A percentile compares a stretch with the other conserved stretches of the same genome.
Conservation (phyloP, 30 jellyfish, hydroid and myxozoan species). For the Cassiopea xamachana region DNA sequence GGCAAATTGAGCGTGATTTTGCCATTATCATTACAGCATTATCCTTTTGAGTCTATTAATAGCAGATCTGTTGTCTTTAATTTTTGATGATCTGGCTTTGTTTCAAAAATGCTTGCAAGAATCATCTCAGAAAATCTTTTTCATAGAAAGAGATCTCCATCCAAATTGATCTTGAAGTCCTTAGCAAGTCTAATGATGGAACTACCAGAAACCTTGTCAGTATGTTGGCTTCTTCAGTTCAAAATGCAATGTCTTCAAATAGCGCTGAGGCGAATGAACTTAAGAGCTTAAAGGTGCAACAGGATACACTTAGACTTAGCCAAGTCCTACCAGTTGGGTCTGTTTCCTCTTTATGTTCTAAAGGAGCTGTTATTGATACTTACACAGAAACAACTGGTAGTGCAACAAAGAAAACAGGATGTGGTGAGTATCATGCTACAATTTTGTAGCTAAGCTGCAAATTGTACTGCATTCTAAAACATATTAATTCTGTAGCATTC, state of each 20-base stretch:
- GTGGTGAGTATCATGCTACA: conserved; percentile 54
- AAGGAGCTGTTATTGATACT: conserved; percentile 79
- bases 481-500: too few relatives aligned
- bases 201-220: conserved; percentile 25
- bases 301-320: conserved; percentile 75
- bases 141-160: conserved; percentile 71
- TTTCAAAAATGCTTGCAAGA: too few relatives aligned
- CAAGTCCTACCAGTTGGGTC: conserved; percentile 87
- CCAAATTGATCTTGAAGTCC: conserved; percentile 83
- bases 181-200: conserved; percentile 58
- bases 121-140: too few relatives aligned
- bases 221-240: conserved; percentile 33
- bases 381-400: conserved; percentile 13
- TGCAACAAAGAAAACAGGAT: conserved; percentile 25
- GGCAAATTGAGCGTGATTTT: too few relatives aligned
- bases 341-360: conserved; percentile 83
- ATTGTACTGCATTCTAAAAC: background rate
- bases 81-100: too few relatives aligned
- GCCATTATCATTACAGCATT: too few relatives aligned
- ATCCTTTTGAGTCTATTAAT: too few relatives aligned
- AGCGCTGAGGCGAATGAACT: conserved; percentile 69
- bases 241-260: conserved; percentile 22
- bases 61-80: too few relatives aligned
- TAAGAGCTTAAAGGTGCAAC: conserved; percentile 71
- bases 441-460: background rate